Evolutionary conservation across 1,140 invertebrate genomes (phyloP).

Genomic region (Euwallacea similis): DNA sequence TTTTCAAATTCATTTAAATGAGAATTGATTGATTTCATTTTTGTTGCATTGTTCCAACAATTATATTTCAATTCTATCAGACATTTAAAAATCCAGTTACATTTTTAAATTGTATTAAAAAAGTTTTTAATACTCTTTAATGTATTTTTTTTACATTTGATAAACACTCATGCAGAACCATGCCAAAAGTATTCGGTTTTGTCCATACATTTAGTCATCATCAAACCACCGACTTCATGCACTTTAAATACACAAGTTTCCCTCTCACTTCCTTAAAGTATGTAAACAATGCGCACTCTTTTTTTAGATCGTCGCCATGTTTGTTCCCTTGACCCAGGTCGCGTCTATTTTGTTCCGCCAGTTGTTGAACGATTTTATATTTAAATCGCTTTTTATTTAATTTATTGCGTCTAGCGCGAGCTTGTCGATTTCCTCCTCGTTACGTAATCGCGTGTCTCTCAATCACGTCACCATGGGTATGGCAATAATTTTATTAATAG

Average conservation of each 20-base stretch:
- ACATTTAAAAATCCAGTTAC: no score
- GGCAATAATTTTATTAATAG: no score
- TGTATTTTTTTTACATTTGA: not conserved
- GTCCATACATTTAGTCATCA: not conserved
- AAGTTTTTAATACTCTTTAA: no score
- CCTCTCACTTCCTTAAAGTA: conserved; percentile 34
- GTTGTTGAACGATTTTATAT: conserved; percentile 26
- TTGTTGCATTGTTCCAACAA: no score
- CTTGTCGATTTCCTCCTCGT: not conserved
- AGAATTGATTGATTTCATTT: no score
- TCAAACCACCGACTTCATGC: not conserved
- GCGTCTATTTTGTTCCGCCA: conserved; percentile 28
- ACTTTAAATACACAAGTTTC: conserved; percentile 3
- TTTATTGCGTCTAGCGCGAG: conserved; percentile 23
- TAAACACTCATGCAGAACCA: not conserved
- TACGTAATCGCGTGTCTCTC: not conserved
- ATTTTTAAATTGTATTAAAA: no score
- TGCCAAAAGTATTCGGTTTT: not conserved
- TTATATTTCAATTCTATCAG: no score
- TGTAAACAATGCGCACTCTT: conserved; percentile 33
- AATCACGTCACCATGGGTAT: no score
- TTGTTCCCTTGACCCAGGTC: conserved; percentile 34
- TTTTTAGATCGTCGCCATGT: conserved; percentile 27
- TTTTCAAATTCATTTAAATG: no score
- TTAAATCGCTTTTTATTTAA: conserved; percentile 35